Evolutionary conservation across 2,888 invertebrate genomes (phyloP), one percentile per base, ranked within the genome.

Genomic region (Acleris holmiana): DNA sequence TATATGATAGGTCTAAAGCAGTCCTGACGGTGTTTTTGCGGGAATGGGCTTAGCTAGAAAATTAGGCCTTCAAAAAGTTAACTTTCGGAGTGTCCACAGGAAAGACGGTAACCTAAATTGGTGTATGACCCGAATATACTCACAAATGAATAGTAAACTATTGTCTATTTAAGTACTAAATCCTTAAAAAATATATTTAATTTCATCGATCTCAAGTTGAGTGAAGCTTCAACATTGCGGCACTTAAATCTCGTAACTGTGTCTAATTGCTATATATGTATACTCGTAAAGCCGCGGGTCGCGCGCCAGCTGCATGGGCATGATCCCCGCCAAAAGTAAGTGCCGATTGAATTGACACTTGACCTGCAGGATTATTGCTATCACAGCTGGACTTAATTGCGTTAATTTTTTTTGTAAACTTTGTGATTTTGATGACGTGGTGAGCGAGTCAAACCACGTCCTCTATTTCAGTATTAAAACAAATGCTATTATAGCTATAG

Each of bases 301-400:
- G 72, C 71, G 73, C 71, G 73, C 71, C 69, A 64, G 56, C 58
- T 57, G n/a, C n/a, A n/a, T n/a, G 61, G 50, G 23, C 55, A 46
- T 66, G 46, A 56, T 51, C 61, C 57, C 41, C 19, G 40, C 46
- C 69, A 68, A 67, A 66, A 70, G 68, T 68, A 76, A 79, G 80
- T 79, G 81, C 76, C 75, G 70, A 72, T 78, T 49, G 73, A 82
- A 82, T 84, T 86, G 82, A 83, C 85, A 73, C 76, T 82, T 88
- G 84, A 87, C 85, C 85, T 68, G 73, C 73, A 75, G 81, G 82
- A 85, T 86, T 83, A 83, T 76, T 79, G 70, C 83, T 86, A 85
- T 86, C 49, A 53, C 67, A 63, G 68, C 66, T 55, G 59, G 66
- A 64, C 68, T 68, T 54, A 58, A 55, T 70, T 57, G 56, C 56